Evolutionary conservation across 2,888 invertebrate genomes (phyloP).

Genomic region (Sinohyriopsis cumingii): DNA sequence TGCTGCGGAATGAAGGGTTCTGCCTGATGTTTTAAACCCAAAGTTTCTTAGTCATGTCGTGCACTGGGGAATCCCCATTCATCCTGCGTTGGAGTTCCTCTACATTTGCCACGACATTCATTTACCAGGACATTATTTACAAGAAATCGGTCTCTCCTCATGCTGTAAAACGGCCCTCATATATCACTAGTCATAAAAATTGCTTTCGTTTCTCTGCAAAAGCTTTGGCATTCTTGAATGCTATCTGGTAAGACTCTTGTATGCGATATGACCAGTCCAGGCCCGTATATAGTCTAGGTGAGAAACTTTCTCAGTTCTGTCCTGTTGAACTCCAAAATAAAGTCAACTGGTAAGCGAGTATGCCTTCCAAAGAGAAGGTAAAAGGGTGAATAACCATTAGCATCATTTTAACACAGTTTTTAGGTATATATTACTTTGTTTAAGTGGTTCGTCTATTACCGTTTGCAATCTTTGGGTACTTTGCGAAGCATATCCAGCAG

Average conservation of each 20-base stretch:
- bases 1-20: too few relatives aligned
- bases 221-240: too few relatives aligned
- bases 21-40: neutral
- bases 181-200: neutral
- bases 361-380: constrained; percentile 12
- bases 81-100: constrained; percentile 12
- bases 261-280: too few relatives aligned
- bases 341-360: constrained; percentile 17
- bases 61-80: constrained; percentile 14
- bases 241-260: too few relatives aligned
- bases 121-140: constrained; percentile 17
- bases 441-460: constrained; percentile 17
- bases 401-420: constrained; percentile 15
- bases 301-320: neutral
- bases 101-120: constrained; percentile 18
- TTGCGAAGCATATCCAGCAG: constrained; percentile 18
- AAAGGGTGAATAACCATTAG: constrained; percentile 11
- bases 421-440: constrained; percentile 16
- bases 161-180: constrained; percentile 6
- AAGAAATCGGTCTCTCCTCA: constrained; percentile 20
- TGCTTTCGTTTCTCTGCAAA: neutral
- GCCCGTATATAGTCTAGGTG: neutral
- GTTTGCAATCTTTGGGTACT: constrained; percentile 10
- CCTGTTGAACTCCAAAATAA: constrained; percentile 6
- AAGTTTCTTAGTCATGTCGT: constrained; percentile 13